phyloP scores from a whole-genome alignment of 2,888 invertebrate genomes.

The Platycheirus rosarum region DNA sequence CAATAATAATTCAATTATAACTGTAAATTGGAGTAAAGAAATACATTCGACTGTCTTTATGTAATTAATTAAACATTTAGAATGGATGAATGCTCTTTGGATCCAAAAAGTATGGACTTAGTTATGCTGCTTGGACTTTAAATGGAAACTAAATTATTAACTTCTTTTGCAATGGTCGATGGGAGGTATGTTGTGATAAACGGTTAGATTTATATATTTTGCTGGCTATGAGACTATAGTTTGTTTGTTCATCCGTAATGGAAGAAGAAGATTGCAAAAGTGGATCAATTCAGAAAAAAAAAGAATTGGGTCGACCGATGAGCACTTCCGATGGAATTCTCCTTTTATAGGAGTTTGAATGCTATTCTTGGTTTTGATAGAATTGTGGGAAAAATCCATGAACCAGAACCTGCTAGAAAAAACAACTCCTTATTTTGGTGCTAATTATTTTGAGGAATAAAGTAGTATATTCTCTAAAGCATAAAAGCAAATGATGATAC shows the following conservation, averaged over 20 bases:
- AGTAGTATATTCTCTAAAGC: too few relatives aligned
- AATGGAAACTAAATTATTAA: conserved; percentile 68
- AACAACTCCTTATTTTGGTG: not conserved
- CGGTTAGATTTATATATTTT: conserved; percentile 27
- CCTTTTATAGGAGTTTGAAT: conserved; percentile 26
- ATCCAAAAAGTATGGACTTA: conserved; percentile 19
- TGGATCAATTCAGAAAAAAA: not conserved
- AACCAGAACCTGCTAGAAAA: not conserved
- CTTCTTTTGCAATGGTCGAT: conserved; percentile 58
- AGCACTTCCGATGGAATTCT: conserved; percentile 53
- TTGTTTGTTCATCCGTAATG: conserved; percentile 44
- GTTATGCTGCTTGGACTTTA: conserved; percentile 47
- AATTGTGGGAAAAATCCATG: conserved; percentile 6
- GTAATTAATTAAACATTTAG: conserved; percentile 47
- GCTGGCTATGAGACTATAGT: conserved; percentile 1
- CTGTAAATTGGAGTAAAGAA: conserved; percentile 34
- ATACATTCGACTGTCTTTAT: conserved; percentile 32
- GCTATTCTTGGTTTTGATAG: not conserved
- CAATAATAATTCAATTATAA: conserved; percentile 56
- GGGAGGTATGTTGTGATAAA: conserved; percentile 53
- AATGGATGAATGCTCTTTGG: conserved; percentile 32
- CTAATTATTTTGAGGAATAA: too few relatives aligned
- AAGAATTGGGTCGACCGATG: conserved; percentile 47
- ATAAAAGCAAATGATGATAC: too few relatives aligned
- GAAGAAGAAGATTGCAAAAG: not conserved